Evolutionary conservation across 2,113 vertebrate genomes (phyloP), one percentile per base, ranked within the genome.

Genomic region (Salminus brasiliensis): DNA sequence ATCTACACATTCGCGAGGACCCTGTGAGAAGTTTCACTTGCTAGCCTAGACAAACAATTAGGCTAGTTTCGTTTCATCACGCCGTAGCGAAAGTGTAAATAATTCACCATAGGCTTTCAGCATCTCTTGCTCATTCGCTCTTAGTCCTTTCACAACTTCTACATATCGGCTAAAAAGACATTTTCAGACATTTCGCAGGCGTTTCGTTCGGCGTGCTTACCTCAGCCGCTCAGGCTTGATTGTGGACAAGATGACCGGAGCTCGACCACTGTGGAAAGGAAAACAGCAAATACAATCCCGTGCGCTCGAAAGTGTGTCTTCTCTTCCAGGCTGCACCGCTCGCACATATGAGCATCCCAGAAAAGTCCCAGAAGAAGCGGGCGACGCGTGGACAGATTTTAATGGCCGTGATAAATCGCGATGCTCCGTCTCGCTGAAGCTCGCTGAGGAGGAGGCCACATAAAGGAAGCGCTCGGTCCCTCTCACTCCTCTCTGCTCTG

Each of bases 281-380:
- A 66, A 59, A 67, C 30, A 63, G 34, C 55, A n/a, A 66, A 39
- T 66, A 66, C 32, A 59, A 84, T 81, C 71, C 70, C 7, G 53
- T 65, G 39, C 74, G 71, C 30, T 45, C 6, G 30, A 39, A 27
- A n/a, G 32, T 36, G n/a, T 36, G n/a, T 13, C 32, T 43, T 39
- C 29, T 41, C 65, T 62, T 78, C 59, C 60, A 13, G 30, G 65
- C 45, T 52, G 43, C 55, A 29, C 34, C 69, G 76, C 62, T 66
- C 36, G 47, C 6, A 16, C 29, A 59, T 34, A 72, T 53, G 52
- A 62, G 67, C 68, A 73, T 81, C 77, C 70, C 65, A 81, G n/a
- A n/a, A n/a, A n/a, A 73, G 59, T 80, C 76, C 55, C 70, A 72
- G 60, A 76, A n/a, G 68, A 80, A 60, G 41, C 70, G 57, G 27